phyloP scores from a whole-genome alignment of 1,140 invertebrate genomes.

The Drosophila guanche region DNA sequence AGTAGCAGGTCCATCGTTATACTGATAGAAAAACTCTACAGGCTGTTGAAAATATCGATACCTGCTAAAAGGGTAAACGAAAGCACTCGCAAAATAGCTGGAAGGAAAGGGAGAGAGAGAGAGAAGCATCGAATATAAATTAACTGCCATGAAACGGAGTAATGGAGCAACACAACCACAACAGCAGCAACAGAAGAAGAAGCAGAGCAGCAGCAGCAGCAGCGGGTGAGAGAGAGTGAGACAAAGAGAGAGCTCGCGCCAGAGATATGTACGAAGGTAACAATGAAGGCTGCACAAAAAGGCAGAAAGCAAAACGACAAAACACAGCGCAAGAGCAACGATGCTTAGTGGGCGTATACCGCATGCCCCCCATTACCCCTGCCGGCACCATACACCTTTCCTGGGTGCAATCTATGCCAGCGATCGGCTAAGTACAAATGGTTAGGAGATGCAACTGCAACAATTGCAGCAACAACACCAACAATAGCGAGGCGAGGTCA shows the following conservation, averaged over 20 bases:
- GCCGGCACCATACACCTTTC: not conserved
- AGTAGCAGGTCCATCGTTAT: no score
- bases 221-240: conserved; percentile 31
- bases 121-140: conserved; percentile 78
- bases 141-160: conserved; percentile 71
- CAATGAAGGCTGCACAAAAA: conserved; percentile 71
- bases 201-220: not conserved
- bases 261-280: conserved; percentile 19
- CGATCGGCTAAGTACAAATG: conserved; percentile 76
- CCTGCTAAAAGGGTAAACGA: no score
- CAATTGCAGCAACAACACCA: conserved; percentile 41
- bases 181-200: conserved; percentile 14
- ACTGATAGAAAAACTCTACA: conserved; percentile 5
- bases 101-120: conserved; percentile 10
- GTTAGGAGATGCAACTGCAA: conserved; percentile 68
- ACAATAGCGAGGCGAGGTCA: conserved; percentile 72
- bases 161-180: conserved; percentile 61
- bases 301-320: conserved; percentile 73
- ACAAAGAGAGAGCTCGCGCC: conserved; percentile 5
- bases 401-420: conserved; percentile 62
- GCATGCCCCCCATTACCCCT: not conserved
- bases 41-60: no score
- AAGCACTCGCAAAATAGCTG: not conserved
- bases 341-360: conserved; percentile 56
- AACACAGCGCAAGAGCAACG: conserved; percentile 9